phyloP scores from a whole-genome alignment of 2,797 vertebrate species.

The Carcharodon carcharias region DNA sequence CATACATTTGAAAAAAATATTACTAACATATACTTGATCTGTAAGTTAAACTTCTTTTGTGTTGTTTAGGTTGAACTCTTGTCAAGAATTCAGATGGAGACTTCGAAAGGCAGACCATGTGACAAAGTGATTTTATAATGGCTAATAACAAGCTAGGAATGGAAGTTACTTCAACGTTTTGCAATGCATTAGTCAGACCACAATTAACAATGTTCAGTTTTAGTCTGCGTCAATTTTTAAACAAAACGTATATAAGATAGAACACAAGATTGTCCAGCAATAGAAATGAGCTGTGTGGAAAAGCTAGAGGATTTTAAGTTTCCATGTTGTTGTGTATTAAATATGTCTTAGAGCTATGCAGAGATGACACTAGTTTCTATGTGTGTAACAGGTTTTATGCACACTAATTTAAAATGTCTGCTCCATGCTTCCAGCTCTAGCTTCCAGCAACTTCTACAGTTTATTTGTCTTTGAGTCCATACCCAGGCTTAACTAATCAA shows the following conservation, averaged over 20 bases:
- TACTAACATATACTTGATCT: no score
- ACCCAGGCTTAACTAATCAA: no score
- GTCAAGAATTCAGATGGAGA: neutral
- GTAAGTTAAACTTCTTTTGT: no score
- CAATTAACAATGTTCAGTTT: neutral
- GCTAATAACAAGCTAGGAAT: neutral
- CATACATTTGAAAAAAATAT: neutral
- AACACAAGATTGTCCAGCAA: neutral
- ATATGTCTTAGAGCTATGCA: no score
- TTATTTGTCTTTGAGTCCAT: no score
- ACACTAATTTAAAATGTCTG: no score
- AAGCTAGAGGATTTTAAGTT: neutral
- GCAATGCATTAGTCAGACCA: neutral
- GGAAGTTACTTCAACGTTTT: neutral
- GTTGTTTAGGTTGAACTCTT: neutral
- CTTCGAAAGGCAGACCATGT: neutral
- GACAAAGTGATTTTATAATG: neutral
- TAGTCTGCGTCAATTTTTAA: neutral
- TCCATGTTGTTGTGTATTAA: no score
- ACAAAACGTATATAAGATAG: neutral
- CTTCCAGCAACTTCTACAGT: no score
- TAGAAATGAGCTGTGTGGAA: neutral
- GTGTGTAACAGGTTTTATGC: no score
- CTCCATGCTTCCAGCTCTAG: no score
- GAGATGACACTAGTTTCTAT: no score